Percentiles rank a stretch among this genome's conserved stretches.
Evolutionary conservation across 2,797 vertebrate genomes (phyloP).

Genomic region (Sebastiscus albofasciatus): DNA sequence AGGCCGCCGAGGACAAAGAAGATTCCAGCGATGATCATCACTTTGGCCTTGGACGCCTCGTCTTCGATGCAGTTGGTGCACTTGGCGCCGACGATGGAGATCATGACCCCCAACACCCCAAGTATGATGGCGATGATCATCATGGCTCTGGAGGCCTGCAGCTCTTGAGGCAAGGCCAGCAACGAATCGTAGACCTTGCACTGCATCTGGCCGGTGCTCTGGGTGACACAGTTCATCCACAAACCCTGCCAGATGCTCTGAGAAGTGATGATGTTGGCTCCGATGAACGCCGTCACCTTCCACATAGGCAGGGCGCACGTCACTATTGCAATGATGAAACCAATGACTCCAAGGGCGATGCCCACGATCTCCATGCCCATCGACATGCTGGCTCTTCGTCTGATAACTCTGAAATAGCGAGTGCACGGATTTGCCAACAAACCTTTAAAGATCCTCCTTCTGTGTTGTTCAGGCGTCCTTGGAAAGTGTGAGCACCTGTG

Average conservation of each 20-base stretch:
- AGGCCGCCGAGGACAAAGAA: conserved; percentile 88
- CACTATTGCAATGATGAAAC: conserved; percentile 89
- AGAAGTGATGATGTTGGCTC: conserved; percentile 91
- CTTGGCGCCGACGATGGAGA: conserved; percentile 92
- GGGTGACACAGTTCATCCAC: conserved; percentile 92
- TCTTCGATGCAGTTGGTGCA: conserved; percentile 96
- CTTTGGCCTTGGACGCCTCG: conserved; percentile 89
- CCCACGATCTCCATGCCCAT: conserved; percentile 94
- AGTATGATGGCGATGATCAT: conserved; percentile 89
- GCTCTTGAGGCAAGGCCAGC: conserved; percentile 86
- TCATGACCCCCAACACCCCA: conserved; percentile 85
- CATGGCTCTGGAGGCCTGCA: conserved; percentile 93
- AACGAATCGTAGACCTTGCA: conserved; percentile 92
- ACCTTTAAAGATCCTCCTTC: background rate
- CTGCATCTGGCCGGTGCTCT: conserved; percentile 94
- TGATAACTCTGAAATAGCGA: background rate
- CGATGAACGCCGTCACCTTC: conserved; percentile 90
- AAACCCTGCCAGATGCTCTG: conserved; percentile 90
- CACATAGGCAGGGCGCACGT: conserved; percentile 92
- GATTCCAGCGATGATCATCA: conserved; percentile 91
- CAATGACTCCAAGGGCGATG: conserved; percentile 86
- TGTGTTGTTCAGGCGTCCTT: conserved; percentile 13
- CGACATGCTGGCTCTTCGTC: conserved; percentile 83
- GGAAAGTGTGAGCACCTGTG: conserved; percentile 39
- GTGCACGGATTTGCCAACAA: background rate